phyloP scores from a whole-genome alignment of 2,888 invertebrate species.

The Brachynemurus nebulosus region DNA sequence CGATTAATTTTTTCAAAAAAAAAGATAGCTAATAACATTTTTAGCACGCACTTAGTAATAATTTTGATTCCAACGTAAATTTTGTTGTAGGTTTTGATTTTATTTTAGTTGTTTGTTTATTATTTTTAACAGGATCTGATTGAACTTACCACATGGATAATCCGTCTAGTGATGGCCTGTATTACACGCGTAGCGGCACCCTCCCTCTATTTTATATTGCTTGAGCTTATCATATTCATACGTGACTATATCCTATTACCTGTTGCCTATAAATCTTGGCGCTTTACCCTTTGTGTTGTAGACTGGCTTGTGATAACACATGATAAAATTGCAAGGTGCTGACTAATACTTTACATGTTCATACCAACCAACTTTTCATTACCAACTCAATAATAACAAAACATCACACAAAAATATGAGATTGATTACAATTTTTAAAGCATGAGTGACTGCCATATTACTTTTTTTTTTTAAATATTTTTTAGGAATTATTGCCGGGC shows the following conservation, averaged over 20 bases:
- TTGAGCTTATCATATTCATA: slow-evolving; percentile 7
- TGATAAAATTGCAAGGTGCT: slow-evolving; percentile 7
- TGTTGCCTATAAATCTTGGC: slow-evolving; percentile 4
- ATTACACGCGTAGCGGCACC: slow-evolving; percentile 3
- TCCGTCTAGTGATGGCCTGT: slow-evolving; percentile 7
- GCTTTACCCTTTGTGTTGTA: slow-evolving; percentile 3
- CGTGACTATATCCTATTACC: slow-evolving; percentile 3
- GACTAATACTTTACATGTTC: too few species aligned
- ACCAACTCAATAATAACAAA: too few species aligned
- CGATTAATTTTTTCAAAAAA: too few species aligned
- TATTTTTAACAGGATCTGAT: slow-evolving; percentile 6
- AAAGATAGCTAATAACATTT: too few species aligned
- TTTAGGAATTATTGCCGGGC: too few species aligned
- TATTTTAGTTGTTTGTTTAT: neutral
- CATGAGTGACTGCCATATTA: too few species aligned
- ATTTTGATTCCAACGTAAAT: too few species aligned
- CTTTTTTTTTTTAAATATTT: too few species aligned
- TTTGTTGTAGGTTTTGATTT: neutral
- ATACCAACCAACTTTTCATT: too few species aligned
- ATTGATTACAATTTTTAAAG: too few species aligned
- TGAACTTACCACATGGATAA: slow-evolving; percentile 8
- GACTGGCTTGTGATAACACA: slow-evolving; percentile 7
- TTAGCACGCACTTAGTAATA: too few species aligned
- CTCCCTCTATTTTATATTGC: slow-evolving; percentile 7
- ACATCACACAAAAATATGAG: too few species aligned